Conservation (phyloP, 2,113 vertebrate species). For the Myxocyprinus asiaticus region DNA sequence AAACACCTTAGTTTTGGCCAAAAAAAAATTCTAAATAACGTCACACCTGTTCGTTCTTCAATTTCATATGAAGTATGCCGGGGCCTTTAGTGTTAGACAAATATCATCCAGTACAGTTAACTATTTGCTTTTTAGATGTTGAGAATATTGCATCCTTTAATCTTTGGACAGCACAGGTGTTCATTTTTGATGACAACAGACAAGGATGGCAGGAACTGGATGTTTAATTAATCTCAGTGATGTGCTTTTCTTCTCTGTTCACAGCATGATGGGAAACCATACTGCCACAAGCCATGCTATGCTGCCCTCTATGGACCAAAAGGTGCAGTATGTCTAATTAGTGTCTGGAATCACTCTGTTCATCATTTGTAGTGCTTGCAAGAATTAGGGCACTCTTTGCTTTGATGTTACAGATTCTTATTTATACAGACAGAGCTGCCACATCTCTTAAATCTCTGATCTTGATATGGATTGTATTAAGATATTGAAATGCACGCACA, state of each 20-base stretch:
- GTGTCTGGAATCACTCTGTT: background rate
- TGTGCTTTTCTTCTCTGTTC: conserved; percentile 19
- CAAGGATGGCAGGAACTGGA: background rate
- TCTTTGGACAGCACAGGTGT: background rate
- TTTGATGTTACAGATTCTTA: conserved; percentile 14
- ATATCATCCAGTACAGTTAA: background rate
- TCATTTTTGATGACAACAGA: conserved; percentile 13
- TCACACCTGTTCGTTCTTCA: no score
- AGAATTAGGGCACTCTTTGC: conserved; percentile 10
- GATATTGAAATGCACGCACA: background rate
- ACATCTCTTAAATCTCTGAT: conserved; percentile 67
- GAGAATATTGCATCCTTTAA: background rate
- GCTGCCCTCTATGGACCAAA: conserved; percentile 69
- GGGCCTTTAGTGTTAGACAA: no score
- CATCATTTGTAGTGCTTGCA: background rate
- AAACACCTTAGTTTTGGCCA: no score
- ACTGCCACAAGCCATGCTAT: no score
- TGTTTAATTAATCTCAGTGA: conserved; percentile 22
- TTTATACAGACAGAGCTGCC: conserved; percentile 8
- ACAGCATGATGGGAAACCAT: conserved; percentile 81
- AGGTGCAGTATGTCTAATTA: conserved; percentile 66
- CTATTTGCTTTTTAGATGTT: conserved; percentile 8
- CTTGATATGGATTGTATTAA: conserved; percentile 6
- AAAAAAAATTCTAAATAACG: no score
- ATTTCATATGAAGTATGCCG: no score